Evolutionary conservation across 2,888 invertebrate species (phyloP).

Genomic region (Colletes collaris): DNA sequence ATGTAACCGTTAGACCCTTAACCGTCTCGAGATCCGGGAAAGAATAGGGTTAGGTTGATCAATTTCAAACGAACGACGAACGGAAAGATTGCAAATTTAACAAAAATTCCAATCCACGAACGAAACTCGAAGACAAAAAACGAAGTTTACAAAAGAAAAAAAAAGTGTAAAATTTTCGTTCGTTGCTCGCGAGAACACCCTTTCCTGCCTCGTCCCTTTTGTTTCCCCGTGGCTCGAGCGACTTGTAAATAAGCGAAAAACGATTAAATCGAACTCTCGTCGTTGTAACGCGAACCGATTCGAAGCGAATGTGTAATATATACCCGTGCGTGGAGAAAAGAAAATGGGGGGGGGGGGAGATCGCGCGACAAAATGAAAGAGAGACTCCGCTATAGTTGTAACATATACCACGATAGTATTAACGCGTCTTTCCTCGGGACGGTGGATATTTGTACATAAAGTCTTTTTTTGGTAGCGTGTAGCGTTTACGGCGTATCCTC

Average conservation of each 20-base stretch:
- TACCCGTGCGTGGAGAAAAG: conserved; percentile 4
- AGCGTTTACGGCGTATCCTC: conserved; percentile 72
- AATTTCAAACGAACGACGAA: no score
- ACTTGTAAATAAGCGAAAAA: conserved; percentile 51
- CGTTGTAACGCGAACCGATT: conserved; percentile 8
- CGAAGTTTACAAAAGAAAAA: no score
- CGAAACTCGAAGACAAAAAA: no score
- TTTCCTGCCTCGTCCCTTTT: not conserved
- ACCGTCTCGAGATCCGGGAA: not conserved
- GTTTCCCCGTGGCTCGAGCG: not conserved
- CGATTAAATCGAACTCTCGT: conserved; percentile 13
- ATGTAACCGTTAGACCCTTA: conserved; percentile 47
- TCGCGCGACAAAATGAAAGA: not conserved
- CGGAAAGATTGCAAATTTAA: no score
- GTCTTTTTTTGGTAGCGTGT: conserved; percentile 72
- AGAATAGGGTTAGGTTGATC: not conserved
- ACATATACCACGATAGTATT: conserved; percentile 82
- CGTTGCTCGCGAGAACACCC: not conserved
- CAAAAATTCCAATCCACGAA: no score
- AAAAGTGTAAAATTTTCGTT: no score
- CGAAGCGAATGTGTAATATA: conserved; percentile 23
- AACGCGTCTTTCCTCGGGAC: conserved; percentile 70
- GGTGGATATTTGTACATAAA: conserved; percentile 76
- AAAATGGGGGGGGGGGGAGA: not conserved
- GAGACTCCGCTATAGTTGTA: conserved; percentile 73